These are phyloP conservation scores for Podabrus alpinus DNA, from an alignment of 2,888 invertebrate genomes.

Conservation along the genomic window DNA sequence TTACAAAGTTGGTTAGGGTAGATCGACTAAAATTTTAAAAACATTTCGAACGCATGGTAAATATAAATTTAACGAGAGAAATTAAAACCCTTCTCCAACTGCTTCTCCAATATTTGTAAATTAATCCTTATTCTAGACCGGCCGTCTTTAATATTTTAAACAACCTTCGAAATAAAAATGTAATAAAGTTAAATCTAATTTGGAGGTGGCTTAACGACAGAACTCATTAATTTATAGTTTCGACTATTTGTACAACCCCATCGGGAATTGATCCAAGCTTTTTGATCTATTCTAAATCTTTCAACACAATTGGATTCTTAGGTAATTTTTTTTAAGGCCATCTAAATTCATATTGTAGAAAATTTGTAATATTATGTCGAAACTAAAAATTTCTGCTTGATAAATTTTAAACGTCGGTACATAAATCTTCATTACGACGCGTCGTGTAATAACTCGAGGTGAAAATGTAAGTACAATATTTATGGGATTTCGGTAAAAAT, in stretches of 20 bases:
- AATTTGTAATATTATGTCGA: neutral
- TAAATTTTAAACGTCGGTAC: neutral
- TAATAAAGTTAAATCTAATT: neutral
- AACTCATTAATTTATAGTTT: neutral
- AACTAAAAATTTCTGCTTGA: neutral
- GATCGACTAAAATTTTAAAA: no score
- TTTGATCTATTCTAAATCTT: neutral
- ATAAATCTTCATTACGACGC: neutral
- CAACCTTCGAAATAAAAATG: neutral
- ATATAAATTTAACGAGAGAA: neutral
- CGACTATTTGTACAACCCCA: neutral
- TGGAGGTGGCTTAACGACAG: neutral
- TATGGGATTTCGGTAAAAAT: neutral
- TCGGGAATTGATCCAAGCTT: neutral
- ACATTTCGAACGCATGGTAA: no score
- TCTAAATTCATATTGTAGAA: neutral
- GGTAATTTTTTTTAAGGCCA: neutral
- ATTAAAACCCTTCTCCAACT: neutral
- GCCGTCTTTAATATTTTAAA: neutral
- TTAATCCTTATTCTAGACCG: neutral
- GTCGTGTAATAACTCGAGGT: neutral
- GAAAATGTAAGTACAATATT: neutral
- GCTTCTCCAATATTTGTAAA: neutral
- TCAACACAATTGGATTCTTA: neutral
- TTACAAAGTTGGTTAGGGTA: no score